phyloP scores from a whole-genome alignment of 2,888 invertebrate genomes.

The Encarsia formosa region DNA sequence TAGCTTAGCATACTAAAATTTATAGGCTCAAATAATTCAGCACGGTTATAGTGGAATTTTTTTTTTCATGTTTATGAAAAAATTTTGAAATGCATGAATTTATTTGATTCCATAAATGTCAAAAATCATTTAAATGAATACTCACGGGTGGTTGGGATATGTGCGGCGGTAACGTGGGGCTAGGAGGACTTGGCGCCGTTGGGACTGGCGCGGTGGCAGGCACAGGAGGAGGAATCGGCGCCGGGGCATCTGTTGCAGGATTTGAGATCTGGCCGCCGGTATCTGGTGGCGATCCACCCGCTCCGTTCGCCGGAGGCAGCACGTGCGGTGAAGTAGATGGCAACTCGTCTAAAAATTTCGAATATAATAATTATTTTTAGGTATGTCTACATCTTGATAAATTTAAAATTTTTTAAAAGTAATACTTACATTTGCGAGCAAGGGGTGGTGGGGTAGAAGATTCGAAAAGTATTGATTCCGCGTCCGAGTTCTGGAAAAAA shows the following conservation, averaged over 20 bases:
- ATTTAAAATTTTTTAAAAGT: not conserved
- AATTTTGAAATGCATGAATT: not conserved
- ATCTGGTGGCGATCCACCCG: constrained; percentile 50
- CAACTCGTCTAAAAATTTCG: constrained; percentile 46
- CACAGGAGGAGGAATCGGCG: constrained; percentile 68
- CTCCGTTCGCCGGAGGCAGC: constrained; percentile 49
- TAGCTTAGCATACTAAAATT: too few species aligned
- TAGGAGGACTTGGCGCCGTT: constrained; percentile 62
- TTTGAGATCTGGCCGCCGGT: constrained; percentile 51
- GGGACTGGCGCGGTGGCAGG: constrained; percentile 66
- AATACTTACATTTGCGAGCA: constrained; percentile 54
- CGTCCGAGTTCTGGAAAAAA: constrained; percentile 66
- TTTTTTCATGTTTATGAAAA: too few species aligned
- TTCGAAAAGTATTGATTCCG: constrained; percentile 67
- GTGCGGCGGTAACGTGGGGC: constrained; percentile 55
- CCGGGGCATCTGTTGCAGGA: constrained; percentile 60
- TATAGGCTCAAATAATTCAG: too few species aligned
- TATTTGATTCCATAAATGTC: not conserved
- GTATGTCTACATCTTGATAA: not conserved
- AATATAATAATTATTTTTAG: not conserved
- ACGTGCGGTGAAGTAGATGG: constrained; percentile 51
- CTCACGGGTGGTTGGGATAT: constrained; percentile 52
- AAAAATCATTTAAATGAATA: constrained; percentile 15
- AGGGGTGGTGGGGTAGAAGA: constrained; percentile 63
- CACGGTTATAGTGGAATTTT: too few species aligned